Evolutionary conservation across 2,888 invertebrate genomes (phyloP).

Genomic region (Tipula unca): DNA sequence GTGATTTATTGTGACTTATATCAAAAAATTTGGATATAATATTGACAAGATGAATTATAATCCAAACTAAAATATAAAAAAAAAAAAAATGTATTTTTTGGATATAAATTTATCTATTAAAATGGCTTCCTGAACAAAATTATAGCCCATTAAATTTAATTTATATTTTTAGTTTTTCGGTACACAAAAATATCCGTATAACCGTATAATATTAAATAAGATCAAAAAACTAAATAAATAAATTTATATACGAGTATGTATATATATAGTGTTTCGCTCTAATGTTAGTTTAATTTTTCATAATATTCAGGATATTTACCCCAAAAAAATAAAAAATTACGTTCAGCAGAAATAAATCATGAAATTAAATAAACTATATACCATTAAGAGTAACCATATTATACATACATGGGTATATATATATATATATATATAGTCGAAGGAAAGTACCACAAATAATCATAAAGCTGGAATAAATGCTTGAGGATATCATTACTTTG

Average conservation of each 20-base stretch:
- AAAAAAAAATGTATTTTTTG: not conserved
- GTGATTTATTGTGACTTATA: not conserved
- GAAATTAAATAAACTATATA: constrained; percentile 4
- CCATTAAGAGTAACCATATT: not conserved
- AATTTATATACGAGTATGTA: no score
- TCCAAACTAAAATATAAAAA: not conserved
- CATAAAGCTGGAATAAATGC: constrained; percentile 4
- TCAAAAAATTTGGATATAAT: not conserved
- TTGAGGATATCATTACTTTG: not conserved
- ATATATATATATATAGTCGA: not conserved
- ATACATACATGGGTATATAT: not conserved
- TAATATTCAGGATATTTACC: not conserved
- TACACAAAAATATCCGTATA: not conserved
- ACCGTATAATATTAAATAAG: not conserved
- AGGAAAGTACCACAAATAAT: constrained; percentile 8
- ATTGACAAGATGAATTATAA: not conserved
- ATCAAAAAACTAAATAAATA: not conserved
- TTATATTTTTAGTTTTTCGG: constrained; percentile 2
- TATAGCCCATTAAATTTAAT: constrained; percentile 8
- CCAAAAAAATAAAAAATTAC: not conserved
- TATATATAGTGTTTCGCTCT: not conserved
- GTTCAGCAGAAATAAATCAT: not conserved
- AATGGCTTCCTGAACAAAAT: not conserved
- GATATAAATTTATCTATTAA: not conserved
- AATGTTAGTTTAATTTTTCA: constrained; percentile 4